Evolutionary conservation across 2,888 invertebrate species (phyloP).

Genomic region (Campoplex nolae): DNA sequence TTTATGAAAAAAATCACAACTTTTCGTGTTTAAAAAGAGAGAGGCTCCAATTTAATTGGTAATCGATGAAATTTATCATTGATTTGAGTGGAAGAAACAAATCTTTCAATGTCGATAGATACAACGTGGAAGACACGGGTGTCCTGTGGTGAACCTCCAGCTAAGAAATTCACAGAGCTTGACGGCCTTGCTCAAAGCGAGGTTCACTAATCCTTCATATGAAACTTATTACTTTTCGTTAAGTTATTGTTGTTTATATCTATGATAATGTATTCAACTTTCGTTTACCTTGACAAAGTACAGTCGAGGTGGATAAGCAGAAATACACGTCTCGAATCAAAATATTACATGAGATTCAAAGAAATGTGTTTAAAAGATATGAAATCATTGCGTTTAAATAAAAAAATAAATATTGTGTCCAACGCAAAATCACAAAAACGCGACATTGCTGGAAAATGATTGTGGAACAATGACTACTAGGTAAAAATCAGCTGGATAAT

Average conservation of each 20-base stretch:
- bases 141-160: neutral
- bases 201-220: constrained; percentile 2
- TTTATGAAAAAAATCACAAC: neutral
- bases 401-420: neutral
- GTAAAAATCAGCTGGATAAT: constrained; percentile 46
- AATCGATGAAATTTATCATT: neutral
- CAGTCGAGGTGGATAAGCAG: neutral
- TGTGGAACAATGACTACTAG: constrained; percentile 23
- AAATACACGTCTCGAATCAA: neutral
- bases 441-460: constrained; percentile 6
- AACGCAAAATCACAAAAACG: neutral
- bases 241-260: neutral
- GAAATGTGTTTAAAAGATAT: neutral
- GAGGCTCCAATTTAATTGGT: neutral
- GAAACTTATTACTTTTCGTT: neutral
- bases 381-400: neutral
- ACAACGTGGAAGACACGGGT: neutral
- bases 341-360: neutral
- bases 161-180: neutral
- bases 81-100: neutral
- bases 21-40: neutral
- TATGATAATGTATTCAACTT: neutral
- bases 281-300: neutral
- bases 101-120: neutral
- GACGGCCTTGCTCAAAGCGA: constrained; percentile 30